Conservation (phyloP, 2,888 invertebrate genomes). For the Hyalella azteca region DNA sequence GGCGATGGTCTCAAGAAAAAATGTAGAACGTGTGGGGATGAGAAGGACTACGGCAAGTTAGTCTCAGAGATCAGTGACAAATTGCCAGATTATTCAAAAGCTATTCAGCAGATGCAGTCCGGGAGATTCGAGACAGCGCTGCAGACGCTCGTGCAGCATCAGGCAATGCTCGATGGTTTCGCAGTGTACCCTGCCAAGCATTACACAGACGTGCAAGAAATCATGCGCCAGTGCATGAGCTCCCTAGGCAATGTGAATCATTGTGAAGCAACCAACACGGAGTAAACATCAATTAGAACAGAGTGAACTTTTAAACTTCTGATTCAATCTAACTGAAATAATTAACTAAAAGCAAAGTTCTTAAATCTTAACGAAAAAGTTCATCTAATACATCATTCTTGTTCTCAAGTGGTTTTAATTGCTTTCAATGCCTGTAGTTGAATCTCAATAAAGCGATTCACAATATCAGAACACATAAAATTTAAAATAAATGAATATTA, state of each 20-base stretch:
- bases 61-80: constrained; percentile 42
- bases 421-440: no score
- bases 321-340: no score
- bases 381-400: no score
- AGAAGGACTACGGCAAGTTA: constrained; percentile 42
- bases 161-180: constrained; percentile 39
- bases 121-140: constrained; percentile 37
- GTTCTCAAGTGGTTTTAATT: no score
- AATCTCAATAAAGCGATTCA: no score
- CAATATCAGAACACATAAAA: no score
- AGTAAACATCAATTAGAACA: no score
- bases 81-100: constrained; percentile 15
- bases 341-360: no score
- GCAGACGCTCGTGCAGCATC: constrained; percentile 38
- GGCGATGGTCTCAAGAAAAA: constrained; percentile 36
- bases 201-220: constrained; percentile 48
- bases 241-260: constrained; percentile 39
- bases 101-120: constrained; percentile 33
- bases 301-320: no score
- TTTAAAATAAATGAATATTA: no score
- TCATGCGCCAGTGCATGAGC: constrained; percentile 43
- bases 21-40: constrained; percentile 49
- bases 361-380: no score
- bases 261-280: no score
- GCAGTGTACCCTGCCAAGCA: constrained; percentile 47